Conservation (phyloP, 2,797 vertebrate species). For the Chaetodon trifasciatus region DNA sequence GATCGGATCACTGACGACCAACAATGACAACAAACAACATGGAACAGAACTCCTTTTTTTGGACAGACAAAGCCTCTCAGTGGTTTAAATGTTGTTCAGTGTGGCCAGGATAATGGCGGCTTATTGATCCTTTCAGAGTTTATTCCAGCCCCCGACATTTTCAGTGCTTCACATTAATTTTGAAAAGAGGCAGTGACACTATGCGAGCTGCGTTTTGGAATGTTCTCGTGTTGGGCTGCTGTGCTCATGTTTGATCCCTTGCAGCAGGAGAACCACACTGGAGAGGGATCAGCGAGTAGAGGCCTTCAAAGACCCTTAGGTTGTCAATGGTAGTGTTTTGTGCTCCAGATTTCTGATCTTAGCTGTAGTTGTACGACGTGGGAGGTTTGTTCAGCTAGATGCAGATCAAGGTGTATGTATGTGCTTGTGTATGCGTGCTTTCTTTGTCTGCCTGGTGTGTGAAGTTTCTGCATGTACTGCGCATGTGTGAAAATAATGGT, state of each 20-base stretch:
- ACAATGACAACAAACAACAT: conserved; percentile 77
- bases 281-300: conserved; percentile 59
- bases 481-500: conserved; percentile 43
- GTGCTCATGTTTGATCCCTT: conserved; percentile 65
- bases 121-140: conserved; percentile 66
- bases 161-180: conserved; percentile 47
- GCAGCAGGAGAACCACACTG: conserved; percentile 48
- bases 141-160: conserved; percentile 57
- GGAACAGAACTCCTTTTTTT: conserved; percentile 60
- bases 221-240: conserved; percentile 45
- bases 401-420: conserved; percentile 76
- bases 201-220: conserved; percentile 27
- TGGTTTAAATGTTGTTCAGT: conserved; percentile 67
- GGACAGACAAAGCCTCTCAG: conserved; percentile 67
- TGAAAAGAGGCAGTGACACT: conserved; percentile 39
- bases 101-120: conserved; percentile 64
- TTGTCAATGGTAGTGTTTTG: conserved; percentile 64
- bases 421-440: conserved; percentile 31
- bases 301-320: conserved; percentile 74
- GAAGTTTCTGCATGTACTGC: conserved; percentile 21
- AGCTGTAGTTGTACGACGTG: conserved; percentile 68
- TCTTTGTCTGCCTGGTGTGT: conserved; percentile 29
- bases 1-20: conserved; percentile 76
- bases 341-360: conserved; percentile 73
- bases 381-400: conserved; percentile 66